Evolutionary conservation across 2,797 vertebrate genomes (phyloP).

Genomic region (Ctenopoma multispine): DNA sequence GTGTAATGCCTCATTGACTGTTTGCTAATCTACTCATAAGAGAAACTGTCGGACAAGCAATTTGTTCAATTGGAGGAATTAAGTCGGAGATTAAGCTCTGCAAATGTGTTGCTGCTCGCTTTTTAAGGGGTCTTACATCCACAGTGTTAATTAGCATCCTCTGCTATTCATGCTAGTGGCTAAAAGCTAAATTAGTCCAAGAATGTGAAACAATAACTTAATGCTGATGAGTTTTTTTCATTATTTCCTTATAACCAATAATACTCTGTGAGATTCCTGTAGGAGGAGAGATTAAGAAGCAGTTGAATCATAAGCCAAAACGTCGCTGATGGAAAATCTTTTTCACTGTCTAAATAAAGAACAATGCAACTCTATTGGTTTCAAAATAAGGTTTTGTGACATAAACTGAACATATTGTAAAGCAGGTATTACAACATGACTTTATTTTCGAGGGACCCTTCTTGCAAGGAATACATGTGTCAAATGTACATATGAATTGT

Average conservation of each 20-base stretch:
- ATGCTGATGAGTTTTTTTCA: slow-evolving; percentile 5
- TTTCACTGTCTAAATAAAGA: background rate
- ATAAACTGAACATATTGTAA: too few relatives aligned
- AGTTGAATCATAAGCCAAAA: slow-evolving; percentile 4
- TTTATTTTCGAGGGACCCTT: too few relatives aligned
- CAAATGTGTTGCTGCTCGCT: slow-evolving; percentile 34
- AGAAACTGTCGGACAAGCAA: slow-evolving; percentile 56
- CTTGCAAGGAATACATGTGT: too few relatives aligned
- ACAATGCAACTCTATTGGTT: background rate
- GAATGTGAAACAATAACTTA: slow-evolving; percentile 25
- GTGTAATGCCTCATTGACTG: slow-evolving; percentile 66
- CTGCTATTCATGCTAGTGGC: slow-evolving; percentile 35
- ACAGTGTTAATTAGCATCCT: slow-evolving; percentile 33
- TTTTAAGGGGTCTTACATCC: slow-evolving; percentile 15
- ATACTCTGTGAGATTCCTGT: background rate
- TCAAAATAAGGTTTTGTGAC: background rate
- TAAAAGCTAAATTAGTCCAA: slow-evolving; percentile 33
- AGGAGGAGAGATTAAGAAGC: background rate
- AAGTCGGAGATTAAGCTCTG: slow-evolving; percentile 55
- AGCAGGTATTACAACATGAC: too few relatives aligned
- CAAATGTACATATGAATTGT: too few relatives aligned
- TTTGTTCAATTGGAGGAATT: slow-evolving; percentile 61
- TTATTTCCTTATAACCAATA: background rate
- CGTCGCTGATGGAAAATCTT: background rate
- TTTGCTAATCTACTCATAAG: slow-evolving; percentile 68